phyloP scores from a whole-genome alignment of 2,113 vertebrate species.

The Muntiacus reevesi region DNA sequence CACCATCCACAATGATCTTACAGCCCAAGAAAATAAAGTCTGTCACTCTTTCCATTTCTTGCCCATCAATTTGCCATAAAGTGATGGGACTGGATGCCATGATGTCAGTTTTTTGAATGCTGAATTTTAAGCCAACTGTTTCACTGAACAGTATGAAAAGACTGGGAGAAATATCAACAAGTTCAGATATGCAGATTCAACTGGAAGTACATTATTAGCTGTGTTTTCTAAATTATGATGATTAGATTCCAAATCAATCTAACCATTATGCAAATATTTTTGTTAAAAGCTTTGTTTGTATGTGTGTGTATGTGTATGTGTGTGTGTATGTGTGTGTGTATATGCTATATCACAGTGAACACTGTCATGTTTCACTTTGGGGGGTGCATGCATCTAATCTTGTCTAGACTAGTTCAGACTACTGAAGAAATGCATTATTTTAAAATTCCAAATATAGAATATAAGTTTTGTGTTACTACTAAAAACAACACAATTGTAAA shows the following conservation, averaged over 20 bases:
- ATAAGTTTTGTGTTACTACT: background rate
- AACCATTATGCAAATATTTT: background rate
- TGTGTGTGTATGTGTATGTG: background rate
- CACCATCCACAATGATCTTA: background rate
- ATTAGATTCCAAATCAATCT: background rate
- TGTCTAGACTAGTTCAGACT: background rate
- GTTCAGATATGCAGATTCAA: background rate
- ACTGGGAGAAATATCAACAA: background rate
- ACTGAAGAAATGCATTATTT: background rate
- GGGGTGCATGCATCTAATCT: background rate
- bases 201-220: background rate
- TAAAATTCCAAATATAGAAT: background rate
- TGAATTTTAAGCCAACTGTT: background rate
- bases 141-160: background rate
- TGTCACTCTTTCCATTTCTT: background rate
- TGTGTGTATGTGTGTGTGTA: background rate
- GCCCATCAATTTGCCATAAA: background rate
- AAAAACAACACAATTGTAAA: conserved; percentile 18
- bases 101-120: background rate
- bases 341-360: background rate
- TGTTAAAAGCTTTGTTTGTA: background rate
- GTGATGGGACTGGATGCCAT: background rate
- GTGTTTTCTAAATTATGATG: background rate
- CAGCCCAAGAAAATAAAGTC: background rate
- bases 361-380: background rate